Base-by-base conservation (phyloP, 1,140 invertebrate species). In the Pseudomyrmex gracilis region DNA sequence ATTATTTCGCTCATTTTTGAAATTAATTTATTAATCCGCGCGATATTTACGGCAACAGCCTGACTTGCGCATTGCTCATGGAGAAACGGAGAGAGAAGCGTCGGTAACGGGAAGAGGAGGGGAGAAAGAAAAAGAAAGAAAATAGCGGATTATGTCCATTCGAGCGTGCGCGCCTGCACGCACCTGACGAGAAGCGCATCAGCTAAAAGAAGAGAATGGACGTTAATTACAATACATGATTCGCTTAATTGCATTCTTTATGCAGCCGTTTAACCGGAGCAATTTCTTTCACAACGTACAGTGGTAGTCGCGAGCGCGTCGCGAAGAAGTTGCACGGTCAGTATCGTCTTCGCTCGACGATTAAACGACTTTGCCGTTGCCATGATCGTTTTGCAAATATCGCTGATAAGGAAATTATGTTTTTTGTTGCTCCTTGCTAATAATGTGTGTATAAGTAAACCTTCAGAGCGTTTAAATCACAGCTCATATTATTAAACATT, bases 231-330 rank as follows among this genome's bases (percentile, higher is more conserved):
- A 90, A 86, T 87, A 86, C 86, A 85, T 85, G 90, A 91, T 91
- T 90, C 88, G 85, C 88, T 91, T 91, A 91, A 91, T 91, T 91
- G 84, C 90, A 90, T 90, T 91, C 87, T 91, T 91, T 91, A 91
- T 91, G 90, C 89, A 87, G 84, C 73, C 85, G 76, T 70, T 83
- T 82, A 77, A 83, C 78, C 55, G 64, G 64, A 73, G 63, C 77
- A 82, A 88, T 90, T 88, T 90, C 90, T 90, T 90, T 89, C 83
- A 77, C 84, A 71, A 63, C 45, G 76, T 63, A 77, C 70, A 58
- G 63, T 77, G 68, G 13, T 64, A 45, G 63, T 76, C 61, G 74
- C 73, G 68, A 84, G 20, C 60, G 51, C n/a, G 53, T 51, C 20
- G 49, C 60, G 49, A 82, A 87, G 85, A 87, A 87, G 85, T 87